A percentile compares a stretch with the other conserved stretches of the same genome.
phyloP scores from a whole-genome alignment of 2,888 invertebrate species.

The Drosophila subquinaria region DNA sequence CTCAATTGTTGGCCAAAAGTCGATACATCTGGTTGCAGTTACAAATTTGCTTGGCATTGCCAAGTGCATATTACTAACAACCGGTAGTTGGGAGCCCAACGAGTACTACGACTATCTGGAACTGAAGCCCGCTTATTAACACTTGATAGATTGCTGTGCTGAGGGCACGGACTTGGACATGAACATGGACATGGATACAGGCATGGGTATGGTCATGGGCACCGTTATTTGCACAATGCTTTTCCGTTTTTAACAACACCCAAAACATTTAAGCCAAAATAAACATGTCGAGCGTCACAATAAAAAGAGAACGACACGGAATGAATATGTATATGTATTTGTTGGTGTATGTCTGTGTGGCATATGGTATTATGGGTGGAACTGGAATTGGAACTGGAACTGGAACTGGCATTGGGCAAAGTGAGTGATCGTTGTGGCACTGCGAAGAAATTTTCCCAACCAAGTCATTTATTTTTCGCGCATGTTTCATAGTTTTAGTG shows the following conservation, averaged over 20 bases:
- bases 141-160: conserved; percentile 73
- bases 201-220: conserved; percentile 57
- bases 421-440: conserved; percentile 18
- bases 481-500: conserved; percentile 73
- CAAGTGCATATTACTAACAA: conserved; percentile 35
- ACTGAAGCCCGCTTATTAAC: conserved; percentile 64
- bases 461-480: conserved; percentile 66
- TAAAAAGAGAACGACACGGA: conserved; percentile 56
- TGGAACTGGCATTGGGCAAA: conserved; percentile 21
- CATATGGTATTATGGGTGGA: conserved; percentile 9
- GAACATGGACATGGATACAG: conserved; percentile 54
- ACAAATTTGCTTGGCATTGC: conserved; percentile 3
- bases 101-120: conserved; percentile 24
- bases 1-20: conserved; percentile 8
- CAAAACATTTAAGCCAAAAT: conserved; percentile 80
- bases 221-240: conserved; percentile 79
- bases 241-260: conserved; percentile 73
- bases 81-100: conserved; percentile 16
- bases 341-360: conserved; percentile 1
- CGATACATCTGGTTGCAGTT: conserved; percentile 15
- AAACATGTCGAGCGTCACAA: conserved; percentile 70
- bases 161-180: conserved; percentile 60
- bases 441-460: conserved; percentile 60
- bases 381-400: conserved; percentile 33
- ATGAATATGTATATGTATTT: background rate